Conservation (phyloP, 2,113 vertebrate genomes). For the Aegotheles bennettii region DNA sequence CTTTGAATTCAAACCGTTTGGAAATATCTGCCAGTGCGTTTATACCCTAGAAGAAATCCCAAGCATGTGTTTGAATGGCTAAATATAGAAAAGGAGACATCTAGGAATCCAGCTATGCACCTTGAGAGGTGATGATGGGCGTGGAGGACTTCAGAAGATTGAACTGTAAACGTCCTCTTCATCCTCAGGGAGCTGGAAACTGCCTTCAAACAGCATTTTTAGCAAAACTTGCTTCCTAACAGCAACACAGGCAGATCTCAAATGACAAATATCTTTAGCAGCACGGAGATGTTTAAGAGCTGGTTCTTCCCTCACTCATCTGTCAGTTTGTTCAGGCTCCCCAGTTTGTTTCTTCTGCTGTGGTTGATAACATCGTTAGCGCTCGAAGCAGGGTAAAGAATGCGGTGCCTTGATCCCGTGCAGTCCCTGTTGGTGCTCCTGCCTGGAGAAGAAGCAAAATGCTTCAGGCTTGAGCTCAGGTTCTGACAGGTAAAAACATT, state of each 20-base stretch:
- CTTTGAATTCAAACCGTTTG: background rate
- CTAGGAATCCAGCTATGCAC: background rate
- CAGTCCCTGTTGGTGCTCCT: background rate
- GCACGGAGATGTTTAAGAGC: background rate
- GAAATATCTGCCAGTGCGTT: accelerated
- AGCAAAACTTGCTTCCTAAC: background rate
- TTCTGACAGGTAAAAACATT: background rate
- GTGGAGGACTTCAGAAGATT: background rate
- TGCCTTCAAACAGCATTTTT: background rate
- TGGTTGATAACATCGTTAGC: background rate
- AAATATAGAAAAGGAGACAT: background rate
- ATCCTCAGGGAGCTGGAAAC: background rate
- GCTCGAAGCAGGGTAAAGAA: background rate
- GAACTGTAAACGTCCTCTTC: background rate
- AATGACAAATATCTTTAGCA: background rate
- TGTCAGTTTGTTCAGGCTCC: background rate
- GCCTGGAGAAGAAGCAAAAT: background rate
- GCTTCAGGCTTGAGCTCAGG: background rate
- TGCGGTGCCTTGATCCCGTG: background rate
- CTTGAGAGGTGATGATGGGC: background rate
- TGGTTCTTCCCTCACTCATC: background rate
- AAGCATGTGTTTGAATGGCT: background rate
- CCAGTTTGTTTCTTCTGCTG: background rate
- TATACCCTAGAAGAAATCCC: background rate
- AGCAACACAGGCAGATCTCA: background rate